These are phyloP conservation scores for Sisyra nigra DNA, from an alignment of 2,888 invertebrate genomes.

Conservation along the genomic window DNA sequence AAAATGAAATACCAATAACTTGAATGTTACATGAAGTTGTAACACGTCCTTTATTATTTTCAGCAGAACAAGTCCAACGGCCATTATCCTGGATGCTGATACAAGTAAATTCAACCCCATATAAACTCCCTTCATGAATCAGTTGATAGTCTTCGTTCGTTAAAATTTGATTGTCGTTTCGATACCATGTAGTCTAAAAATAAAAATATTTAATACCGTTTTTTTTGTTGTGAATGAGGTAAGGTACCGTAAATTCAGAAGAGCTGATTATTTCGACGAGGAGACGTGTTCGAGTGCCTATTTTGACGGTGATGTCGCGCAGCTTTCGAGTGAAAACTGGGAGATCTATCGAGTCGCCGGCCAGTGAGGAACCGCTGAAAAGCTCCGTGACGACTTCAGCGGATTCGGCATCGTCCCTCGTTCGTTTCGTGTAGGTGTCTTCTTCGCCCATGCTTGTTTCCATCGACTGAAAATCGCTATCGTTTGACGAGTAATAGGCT, in stretches of 20 bases:
- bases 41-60: conserved; percentile 57
- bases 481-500: neutral
- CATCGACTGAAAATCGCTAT: conserved; percentile 4
- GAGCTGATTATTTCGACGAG: conserved; percentile 71
- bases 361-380: conserved; percentile 16
- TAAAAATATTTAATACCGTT: neutral
- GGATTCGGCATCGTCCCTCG: conserved; percentile 13
- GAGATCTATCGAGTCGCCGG: conserved; percentile 49
- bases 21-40: conserved; percentile 62
- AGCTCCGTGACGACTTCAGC: conserved; percentile 11
- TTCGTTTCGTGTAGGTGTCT: neutral
- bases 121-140: conserved; percentile 72
- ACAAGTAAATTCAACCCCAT: conserved; percentile 69
- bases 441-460: conserved; percentile 6
- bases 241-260: conserved; percentile 56
- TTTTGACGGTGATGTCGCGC: conserved; percentile 75
- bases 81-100: conserved; percentile 71
- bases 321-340: conserved; percentile 73
- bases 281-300: conserved; percentile 73
- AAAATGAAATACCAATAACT: conserved; percentile 45
- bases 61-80: conserved; percentile 71
- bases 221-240: neutral
- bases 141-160: conserved; percentile 60
- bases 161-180: conserved; percentile 60
- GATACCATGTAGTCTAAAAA: conserved; percentile 68